Percentiles rank a stretch among this genome's conserved stretches.
phyloP scores from a whole-genome alignment of 2,888 invertebrate species.

The Drosophila robusta region DNA sequence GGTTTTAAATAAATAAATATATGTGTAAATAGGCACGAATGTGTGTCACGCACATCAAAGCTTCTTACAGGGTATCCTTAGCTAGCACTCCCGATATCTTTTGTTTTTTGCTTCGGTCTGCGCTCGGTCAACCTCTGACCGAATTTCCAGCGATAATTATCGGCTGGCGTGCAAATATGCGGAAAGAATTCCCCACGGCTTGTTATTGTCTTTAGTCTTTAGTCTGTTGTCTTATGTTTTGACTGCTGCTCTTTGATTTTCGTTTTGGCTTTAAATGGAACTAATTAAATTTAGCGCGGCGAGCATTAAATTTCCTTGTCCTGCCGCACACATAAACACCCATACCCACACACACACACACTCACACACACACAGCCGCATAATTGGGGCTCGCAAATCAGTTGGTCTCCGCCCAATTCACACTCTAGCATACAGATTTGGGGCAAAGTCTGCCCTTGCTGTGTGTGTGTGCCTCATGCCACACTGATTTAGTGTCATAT shows the following conservation, averaged over 20 bases:
- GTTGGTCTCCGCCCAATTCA: slow-evolving; percentile 44
- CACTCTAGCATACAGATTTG: slow-evolving; percentile 28
- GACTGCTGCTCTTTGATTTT: slow-evolving; percentile 33
- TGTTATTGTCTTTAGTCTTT: slow-evolving; percentile 38
- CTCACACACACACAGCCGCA: slow-evolving; percentile 23
- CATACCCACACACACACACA: neutral
- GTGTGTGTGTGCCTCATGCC: slow-evolving; percentile 28
- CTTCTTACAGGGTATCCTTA: neutral
- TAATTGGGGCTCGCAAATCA: slow-evolving; percentile 62
- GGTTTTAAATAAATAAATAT: no score
- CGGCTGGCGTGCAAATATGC: slow-evolving; percentile 84
- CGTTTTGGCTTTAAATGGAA: slow-evolving; percentile 67
- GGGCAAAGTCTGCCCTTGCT: slow-evolving; percentile 13
- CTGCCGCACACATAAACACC: slow-evolving; percentile 3
- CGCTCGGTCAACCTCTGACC: slow-evolving; percentile 82
- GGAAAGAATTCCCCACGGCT: slow-evolving; percentile 58
- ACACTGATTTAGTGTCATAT: slow-evolving; percentile 80
- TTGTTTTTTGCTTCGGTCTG: slow-evolving; percentile 9
- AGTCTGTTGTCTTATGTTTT: slow-evolving; percentile 27
- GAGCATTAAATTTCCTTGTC: slow-evolving; percentile 67
- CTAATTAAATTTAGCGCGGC: slow-evolving; percentile 72
- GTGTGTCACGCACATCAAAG: no score
- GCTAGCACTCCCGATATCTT: neutral
- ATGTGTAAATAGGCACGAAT: no score
- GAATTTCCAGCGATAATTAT: slow-evolving; percentile 83